These are phyloP conservation scores for Pogonognathellus flavescens DNA, from an alignment of 1,140 invertebrate species.

Conservation along the genomic window DNA sequence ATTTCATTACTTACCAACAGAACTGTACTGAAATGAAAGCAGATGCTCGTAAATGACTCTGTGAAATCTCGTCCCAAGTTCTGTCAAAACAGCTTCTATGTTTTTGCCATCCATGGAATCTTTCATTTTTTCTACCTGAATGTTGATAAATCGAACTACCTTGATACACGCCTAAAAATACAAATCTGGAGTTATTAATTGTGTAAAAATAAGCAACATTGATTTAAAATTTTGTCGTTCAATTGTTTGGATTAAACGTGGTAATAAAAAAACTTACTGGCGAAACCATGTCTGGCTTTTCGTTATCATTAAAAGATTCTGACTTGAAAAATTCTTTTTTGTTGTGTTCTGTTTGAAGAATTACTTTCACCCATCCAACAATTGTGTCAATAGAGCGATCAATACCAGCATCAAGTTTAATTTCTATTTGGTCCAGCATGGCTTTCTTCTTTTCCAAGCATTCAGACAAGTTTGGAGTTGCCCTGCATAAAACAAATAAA, in stretches of 20 bases:
- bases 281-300: slow-evolving; percentile 69
- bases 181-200: background rate
- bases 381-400: slow-evolving; percentile 84
- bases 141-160: slow-evolving; percentile 87
- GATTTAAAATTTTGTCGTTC: slow-evolving; percentile 1
- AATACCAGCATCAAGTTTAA: slow-evolving; percentile 90
- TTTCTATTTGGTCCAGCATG: slow-evolving; percentile 89
- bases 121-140: slow-evolving; percentile 83
- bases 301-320: slow-evolving; percentile 75
- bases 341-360: slow-evolving; percentile 93
- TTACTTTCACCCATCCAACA: slow-evolving; percentile 90
- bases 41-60: slow-evolving; percentile 96
- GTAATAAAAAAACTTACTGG: too few species aligned
- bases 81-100: slow-evolving; percentile 85
- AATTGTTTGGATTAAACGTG: slow-evolving; percentile 47
- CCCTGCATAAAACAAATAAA: slow-evolving; percentile 74
- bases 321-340: slow-evolving; percentile 94
- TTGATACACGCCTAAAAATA: slow-evolving; percentile 83
- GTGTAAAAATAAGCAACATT: background rate
- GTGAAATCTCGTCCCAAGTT: slow-evolving; percentile 92
- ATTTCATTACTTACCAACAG: slow-evolving; percentile 77
- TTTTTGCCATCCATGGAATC: slow-evolving; percentile 94
- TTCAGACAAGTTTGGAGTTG: slow-evolving; percentile 88
- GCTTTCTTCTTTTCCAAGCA: slow-evolving; percentile 90
- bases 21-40: slow-evolving; percentile 95